Conservation (phyloP, 2,797 vertebrate species). For the Artibeus lituratus region DNA sequence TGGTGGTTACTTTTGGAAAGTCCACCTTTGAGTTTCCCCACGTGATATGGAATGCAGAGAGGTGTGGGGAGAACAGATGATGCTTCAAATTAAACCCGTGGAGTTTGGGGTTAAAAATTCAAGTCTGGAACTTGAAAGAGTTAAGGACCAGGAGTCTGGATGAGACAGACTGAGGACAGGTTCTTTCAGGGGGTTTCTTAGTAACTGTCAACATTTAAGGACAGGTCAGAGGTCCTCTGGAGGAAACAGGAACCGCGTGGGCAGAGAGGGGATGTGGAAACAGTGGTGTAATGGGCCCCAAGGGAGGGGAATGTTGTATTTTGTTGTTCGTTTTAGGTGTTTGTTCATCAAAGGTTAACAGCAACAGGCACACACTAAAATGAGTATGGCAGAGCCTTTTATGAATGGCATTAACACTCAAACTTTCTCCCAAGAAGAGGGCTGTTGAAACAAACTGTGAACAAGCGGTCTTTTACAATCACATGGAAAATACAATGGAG, state of each 20-base stretch:
- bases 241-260: background rate
- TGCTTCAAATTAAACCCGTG: background rate
- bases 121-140: background rate
- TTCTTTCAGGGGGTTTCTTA: background rate
- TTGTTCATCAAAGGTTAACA: constrained; percentile 98
- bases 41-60: background rate
- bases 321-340: constrained; percentile 66
- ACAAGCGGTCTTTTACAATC: constrained; percentile 99
- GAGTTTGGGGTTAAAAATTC: background rate
- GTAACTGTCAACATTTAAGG: background rate
- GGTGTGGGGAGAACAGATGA: background rate
- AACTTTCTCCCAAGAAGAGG: constrained; percentile 94
- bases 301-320: background rate
- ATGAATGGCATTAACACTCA: constrained; percentile 95
- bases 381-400: constrained; percentile 96
- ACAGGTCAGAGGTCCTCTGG: background rate
- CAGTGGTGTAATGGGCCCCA: background rate
- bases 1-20: background rate
- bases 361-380: constrained; percentile 99
- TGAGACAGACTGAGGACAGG: background rate
- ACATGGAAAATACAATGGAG: constrained; percentile 93
- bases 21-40: background rate
- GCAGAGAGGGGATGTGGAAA: background rate
- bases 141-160: background rate
- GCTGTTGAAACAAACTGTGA: constrained; percentile 99